Conservation (phyloP, 1,140 invertebrate genomes). For the Copidosoma floridanum region DNA sequence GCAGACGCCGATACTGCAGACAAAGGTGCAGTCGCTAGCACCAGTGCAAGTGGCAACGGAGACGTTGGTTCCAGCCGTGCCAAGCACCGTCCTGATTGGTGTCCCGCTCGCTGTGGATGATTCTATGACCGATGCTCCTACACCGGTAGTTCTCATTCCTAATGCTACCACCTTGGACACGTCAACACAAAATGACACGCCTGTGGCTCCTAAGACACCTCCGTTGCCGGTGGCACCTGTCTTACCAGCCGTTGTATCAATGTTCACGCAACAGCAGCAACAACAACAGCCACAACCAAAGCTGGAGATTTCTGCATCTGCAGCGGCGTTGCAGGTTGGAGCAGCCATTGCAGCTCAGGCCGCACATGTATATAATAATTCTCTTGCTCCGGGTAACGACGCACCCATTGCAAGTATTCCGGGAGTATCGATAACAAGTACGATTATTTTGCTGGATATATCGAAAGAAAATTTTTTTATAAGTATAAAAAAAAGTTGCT, state of each 20-base stretch:
- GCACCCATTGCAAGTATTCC: constrained; percentile 30
- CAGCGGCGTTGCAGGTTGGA: constrained; percentile 13
- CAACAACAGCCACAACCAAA: not conserved
- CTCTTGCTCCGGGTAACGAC: constrained; percentile 32
- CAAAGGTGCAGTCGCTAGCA: not conserved
- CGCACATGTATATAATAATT: constrained; percentile 41
- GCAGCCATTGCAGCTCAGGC: constrained; percentile 25
- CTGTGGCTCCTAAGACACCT: constrained; percentile 40
- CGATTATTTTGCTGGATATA: too few relatives aligned
- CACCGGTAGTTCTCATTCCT: not conserved
- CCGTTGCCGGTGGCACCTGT: constrained; percentile 48
- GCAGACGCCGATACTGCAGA: not conserved
- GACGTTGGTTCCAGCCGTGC: not conserved
- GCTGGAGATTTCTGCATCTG: not conserved
- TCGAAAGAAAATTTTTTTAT: too few relatives aligned
- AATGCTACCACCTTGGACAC: not conserved
- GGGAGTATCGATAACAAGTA: constrained; percentile 19
- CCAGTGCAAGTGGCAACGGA: not conserved
- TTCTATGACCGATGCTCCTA: too few relatives aligned
- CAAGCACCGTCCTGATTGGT: not conserved
- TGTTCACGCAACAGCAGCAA: not conserved
- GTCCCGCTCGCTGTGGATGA: not conserved
- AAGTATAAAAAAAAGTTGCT: too few relatives aligned
- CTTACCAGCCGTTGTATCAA: constrained; percentile 6
- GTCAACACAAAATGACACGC: constrained; percentile 28